Evolutionary conservation across 2,113 vertebrate genomes (phyloP).

Genomic region (Lycaon pictus): DNA sequence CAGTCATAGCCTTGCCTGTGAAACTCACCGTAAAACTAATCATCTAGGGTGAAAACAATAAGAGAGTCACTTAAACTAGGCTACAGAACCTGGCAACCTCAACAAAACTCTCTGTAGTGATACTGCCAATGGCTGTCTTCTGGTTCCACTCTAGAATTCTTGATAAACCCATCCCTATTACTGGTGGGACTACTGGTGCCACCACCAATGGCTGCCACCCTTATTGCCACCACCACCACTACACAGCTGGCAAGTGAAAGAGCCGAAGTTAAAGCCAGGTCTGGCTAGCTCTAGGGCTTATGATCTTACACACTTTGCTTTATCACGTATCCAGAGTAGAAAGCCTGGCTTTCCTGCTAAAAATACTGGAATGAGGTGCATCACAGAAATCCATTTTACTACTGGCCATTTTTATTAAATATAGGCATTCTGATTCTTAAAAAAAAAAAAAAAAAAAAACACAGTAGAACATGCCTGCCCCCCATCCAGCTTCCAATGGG

Average conservation of each 20-base stretch:
- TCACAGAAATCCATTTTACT: not conserved
- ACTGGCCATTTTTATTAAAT: not conserved
- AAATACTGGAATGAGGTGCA: not conserved
- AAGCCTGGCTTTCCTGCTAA: not conserved
- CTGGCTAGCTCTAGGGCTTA: not conserved
- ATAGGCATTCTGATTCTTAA: not conserved
- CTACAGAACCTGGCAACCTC: not conserved
- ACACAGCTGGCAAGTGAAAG: not conserved
- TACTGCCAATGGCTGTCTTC: not conserved
- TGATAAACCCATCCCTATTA: not conserved
- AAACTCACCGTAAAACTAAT: not conserved
- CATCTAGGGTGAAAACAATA: not conserved
- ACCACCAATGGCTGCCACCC: too few relatives aligned
- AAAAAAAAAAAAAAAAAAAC: not conserved
- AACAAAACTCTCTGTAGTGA: rapidly evolving
- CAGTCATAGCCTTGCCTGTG: not conserved
- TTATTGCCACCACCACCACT: not conserved
- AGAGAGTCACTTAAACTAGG: not conserved
- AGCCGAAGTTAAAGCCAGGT: not conserved
- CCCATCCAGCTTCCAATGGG: not conserved
- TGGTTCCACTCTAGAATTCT: not conserved
- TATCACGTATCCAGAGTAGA: not conserved
- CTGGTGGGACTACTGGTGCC: too few relatives aligned
- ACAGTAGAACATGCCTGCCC: not conserved
- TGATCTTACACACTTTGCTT: not conserved